Conservation (phyloP, 2,888 invertebrate genomes). For the Cephus sareptanus region DNA sequence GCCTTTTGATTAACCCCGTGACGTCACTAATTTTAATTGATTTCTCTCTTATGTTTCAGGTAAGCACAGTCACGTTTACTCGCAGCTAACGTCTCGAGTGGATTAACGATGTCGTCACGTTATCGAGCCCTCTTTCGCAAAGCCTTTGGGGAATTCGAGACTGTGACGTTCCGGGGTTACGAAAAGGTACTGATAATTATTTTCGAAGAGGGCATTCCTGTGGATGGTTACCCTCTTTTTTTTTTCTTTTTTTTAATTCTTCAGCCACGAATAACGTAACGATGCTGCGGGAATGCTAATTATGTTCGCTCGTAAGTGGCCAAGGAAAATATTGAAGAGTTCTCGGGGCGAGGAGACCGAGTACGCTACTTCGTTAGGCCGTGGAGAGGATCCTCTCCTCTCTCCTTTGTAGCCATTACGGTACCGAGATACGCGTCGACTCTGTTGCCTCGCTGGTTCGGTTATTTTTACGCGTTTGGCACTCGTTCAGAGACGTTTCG, state of each 20-base stretch:
- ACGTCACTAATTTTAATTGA: no score
- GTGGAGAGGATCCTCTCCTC: no score
- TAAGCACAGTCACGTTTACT: no score
- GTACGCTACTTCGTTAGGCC: not conserved
- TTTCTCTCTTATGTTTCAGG: no score
- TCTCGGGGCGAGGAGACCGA: not conserved
- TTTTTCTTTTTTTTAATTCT: not conserved
- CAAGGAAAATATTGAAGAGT: conserved; percentile 1
- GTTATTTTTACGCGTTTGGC: conserved; percentile 50
- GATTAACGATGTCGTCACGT: no score
- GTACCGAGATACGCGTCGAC: conserved; percentile 4
- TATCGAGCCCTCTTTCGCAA: no score
- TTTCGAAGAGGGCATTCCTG: no score
- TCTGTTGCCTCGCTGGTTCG: conserved; percentile 34
- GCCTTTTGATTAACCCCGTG: no score
- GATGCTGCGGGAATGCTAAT: not conserved
- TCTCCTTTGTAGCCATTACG: not conserved
- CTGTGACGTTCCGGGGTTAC: no score
- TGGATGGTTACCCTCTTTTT: not conserved
- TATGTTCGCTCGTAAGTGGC: not conserved
- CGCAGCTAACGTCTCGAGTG: no score
- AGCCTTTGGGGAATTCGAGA: no score
- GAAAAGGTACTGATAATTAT: no score
- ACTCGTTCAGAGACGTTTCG: conserved; percentile 35
- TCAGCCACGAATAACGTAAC: not conserved